Evolutionary conservation across 1,140 invertebrate species (phyloP).

Genomic region (Berghia stephanieae): DNA sequence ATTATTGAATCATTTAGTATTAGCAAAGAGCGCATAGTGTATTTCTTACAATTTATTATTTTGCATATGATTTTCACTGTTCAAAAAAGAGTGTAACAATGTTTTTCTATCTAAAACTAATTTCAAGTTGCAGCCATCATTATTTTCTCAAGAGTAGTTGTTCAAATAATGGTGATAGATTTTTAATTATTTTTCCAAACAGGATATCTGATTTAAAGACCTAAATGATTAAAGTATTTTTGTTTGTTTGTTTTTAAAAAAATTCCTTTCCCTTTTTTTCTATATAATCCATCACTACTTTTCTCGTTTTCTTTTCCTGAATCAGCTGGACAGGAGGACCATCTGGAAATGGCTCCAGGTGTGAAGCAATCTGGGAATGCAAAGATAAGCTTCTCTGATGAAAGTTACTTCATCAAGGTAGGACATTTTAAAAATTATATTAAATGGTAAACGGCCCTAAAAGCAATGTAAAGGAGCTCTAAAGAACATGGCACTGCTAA

Average conservation of each 20-base stretch:
- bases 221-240: too few relatives aligned
- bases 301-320: neutral
- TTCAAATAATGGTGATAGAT: too few relatives aligned
- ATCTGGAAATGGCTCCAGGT: slow-evolving; percentile 54
- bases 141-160: too few relatives aligned
- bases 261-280: neutral
- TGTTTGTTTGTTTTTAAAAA: neutral
- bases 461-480: neutral
- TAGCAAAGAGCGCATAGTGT: too few relatives aligned
- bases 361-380: slow-evolving; percentile 68
- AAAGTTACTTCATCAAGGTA: slow-evolving; percentile 66
- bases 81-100: too few relatives aligned
- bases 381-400: slow-evolving; percentile 69
- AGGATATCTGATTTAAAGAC: neutral
- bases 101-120: too few relatives aligned
- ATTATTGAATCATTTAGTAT: too few relatives aligned
- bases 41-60: too few relatives aligned
- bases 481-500: neutral
- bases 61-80: too few relatives aligned
- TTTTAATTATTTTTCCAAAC: slow-evolving; percentile 10
- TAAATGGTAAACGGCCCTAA: neutral
- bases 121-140: too few relatives aligned
- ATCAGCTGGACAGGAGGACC: slow-evolving; percentile 62
- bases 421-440: slow-evolving; percentile 2
- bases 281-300: neutral